Percentiles rank a stretch among this genome's conserved stretches.
phyloP scores from a whole-genome alignment of 2,797 vertebrate species.

The Crocodylus rhombifer region DNA sequence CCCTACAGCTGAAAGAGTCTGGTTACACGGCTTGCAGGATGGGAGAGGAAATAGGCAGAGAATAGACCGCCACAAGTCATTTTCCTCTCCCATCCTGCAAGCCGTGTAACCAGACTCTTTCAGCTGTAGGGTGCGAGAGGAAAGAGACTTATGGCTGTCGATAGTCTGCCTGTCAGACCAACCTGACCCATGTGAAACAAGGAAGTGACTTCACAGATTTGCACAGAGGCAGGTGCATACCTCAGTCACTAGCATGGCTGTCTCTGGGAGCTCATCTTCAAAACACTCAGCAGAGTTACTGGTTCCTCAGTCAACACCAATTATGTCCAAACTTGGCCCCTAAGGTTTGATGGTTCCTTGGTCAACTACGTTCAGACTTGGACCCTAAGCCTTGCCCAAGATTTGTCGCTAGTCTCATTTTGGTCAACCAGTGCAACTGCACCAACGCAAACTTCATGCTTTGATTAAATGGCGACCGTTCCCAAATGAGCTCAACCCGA shows the following conservation, averaged over 20 bases:
- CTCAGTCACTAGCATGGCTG: neutral
- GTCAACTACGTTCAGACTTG: too few species aligned
- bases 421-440: neutral
- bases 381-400: too few species aligned
- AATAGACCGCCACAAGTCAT: neutral
- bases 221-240: neutral
- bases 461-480: neutral
- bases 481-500: neutral
- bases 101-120: too few species aligned
- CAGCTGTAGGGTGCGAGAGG: neutral
- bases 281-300: neutral
- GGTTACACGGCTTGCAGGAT: neutral
- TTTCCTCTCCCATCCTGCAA: neutral
- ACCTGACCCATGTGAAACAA: neutral
- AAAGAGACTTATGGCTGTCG: neutral
- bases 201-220: neutral
- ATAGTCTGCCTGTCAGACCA: neutral
- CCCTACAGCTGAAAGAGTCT: neutral
- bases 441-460: neutral
- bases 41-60: neutral
- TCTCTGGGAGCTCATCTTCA: too few species aligned
- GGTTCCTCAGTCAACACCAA: neutral
- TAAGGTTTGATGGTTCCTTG: neutral
- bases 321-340: neutral
- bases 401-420: neutral